Percentiles rank a stretch among this genome's conserved stretches.
phyloP scores from a whole-genome alignment of 2,113 vertebrate genomes.

The Cyphomyrus discorhynchus region DNA sequence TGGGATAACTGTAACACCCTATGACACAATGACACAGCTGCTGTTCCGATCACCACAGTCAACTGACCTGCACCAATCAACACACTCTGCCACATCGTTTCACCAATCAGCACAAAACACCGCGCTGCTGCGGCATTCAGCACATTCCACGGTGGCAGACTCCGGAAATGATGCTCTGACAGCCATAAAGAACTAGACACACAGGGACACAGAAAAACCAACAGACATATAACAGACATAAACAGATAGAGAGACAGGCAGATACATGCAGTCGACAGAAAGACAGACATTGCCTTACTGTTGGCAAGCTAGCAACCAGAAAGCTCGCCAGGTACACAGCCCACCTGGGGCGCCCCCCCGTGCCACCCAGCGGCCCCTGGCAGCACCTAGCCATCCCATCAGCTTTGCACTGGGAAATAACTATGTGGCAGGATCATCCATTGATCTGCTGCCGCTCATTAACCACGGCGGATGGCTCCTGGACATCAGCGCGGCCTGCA shows the following conservation, averaged over 20 bases:
- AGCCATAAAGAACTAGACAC: background rate
- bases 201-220: background rate
- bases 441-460: background rate
- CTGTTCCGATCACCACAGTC: background rate
- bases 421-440: background rate
- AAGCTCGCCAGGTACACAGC: background rate
- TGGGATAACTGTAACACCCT: background rate
- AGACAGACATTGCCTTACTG: background rate
- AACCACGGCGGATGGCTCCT: background rate
- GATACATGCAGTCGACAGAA: background rate
- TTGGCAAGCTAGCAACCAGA: background rate
- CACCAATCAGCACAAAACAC: background rate
- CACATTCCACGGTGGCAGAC: background rate
- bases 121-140: background rate
- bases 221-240: background rate
- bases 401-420: background rate
- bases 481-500: background rate
- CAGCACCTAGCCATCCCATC: background rate
- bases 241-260: background rate
- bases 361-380: background rate
- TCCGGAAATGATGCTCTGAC: background rate
- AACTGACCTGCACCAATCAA: background rate
- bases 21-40: background rate
- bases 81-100: background rate
- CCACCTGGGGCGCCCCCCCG: background rate